These are phyloP conservation scores for Clupea harengus DNA, from an alignment of 2,113 vertebrate genomes.

Conservation along the genomic window DNA sequence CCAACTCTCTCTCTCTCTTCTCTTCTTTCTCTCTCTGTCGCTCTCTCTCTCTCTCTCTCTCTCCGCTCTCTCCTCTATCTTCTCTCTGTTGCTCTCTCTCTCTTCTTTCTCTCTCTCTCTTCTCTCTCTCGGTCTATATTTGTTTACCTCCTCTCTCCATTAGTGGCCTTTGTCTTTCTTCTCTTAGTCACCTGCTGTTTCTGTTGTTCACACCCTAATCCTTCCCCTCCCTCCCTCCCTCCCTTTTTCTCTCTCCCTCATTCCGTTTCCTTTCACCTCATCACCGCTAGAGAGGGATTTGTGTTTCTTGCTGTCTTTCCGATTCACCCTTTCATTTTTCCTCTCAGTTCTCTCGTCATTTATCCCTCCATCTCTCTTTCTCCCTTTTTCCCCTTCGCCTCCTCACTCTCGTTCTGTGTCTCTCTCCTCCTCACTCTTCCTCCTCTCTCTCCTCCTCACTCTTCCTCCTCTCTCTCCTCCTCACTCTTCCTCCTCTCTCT, in stretches of 20 bases:
- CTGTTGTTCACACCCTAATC: conserved; percentile 39
- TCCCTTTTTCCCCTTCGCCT: neutral
- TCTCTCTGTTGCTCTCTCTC: conserved; percentile 34
- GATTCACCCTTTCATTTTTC: neutral
- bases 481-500: neutral
- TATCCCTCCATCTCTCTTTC: neutral
- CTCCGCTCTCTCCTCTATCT: conserved; percentile 34
- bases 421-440: conserved; percentile 30
- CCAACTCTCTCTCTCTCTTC: conserved; percentile 33
- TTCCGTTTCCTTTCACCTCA: neutral
- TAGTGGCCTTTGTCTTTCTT: neutral
- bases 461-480: neutral
- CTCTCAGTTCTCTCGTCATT: neutral
- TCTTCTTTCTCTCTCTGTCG: conserved; percentile 32
- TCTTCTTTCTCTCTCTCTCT: conserved; percentile 11
- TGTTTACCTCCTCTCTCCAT: conserved; percentile 33
- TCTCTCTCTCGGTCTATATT: conserved; percentile 30
- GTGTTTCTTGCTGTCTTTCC: conserved; percentile 35
- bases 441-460: conserved; percentile 27
- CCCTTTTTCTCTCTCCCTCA: neutral
- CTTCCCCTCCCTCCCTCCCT: neutral
- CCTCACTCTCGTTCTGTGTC: conserved; percentile 32
- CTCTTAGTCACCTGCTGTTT: conserved; percentile 44
- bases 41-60: neutral
- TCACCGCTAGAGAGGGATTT: no score